Evolutionary conservation across 2,113 vertebrate species (phyloP).

Genomic region (Syrrhaptes paradoxus): DNA sequence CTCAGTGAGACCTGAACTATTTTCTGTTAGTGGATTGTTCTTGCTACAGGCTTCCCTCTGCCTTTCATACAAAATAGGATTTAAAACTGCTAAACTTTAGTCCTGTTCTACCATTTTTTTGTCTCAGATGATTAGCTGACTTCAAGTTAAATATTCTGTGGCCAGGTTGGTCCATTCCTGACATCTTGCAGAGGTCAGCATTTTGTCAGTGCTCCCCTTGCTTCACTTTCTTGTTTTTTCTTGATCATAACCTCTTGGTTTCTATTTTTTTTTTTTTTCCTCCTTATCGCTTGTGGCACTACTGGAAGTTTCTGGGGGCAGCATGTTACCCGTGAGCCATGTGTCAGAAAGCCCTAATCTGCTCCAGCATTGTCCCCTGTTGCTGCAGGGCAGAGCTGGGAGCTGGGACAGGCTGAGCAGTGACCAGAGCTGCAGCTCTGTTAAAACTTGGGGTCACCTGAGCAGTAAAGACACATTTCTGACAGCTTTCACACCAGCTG

Average conservation of each 20-base stretch:
- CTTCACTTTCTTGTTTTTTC: not conserved
- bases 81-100: not conserved
- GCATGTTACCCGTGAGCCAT: rapidly evolving
- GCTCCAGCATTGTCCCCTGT: rapidly evolving
- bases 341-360: not conserved
- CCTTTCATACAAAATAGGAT: not conserved
- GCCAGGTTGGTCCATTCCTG: too few species aligned
- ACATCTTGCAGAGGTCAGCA: rapidly evolving
- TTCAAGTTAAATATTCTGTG: not conserved
- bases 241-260: not conserved
- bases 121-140: not conserved
- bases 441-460: not conserved
- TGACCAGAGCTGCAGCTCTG: not conserved
- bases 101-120: not conserved
- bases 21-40: not conserved
- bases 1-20: not conserved
- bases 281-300: not conserved
- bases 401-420: not conserved
- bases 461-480: not conserved
- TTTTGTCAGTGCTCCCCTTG: not conserved
- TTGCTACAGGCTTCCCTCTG: not conserved
- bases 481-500: not conserved
- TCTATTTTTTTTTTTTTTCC: not conserved
- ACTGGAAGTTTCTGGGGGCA: not conserved
- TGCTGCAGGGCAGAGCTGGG: not conserved